A percentile compares a stretch with the other conserved stretches of the same genome.
phyloP scores from a whole-genome alignment of 2,888 invertebrate genomes.

The Limnephilus lunatus region DNA sequence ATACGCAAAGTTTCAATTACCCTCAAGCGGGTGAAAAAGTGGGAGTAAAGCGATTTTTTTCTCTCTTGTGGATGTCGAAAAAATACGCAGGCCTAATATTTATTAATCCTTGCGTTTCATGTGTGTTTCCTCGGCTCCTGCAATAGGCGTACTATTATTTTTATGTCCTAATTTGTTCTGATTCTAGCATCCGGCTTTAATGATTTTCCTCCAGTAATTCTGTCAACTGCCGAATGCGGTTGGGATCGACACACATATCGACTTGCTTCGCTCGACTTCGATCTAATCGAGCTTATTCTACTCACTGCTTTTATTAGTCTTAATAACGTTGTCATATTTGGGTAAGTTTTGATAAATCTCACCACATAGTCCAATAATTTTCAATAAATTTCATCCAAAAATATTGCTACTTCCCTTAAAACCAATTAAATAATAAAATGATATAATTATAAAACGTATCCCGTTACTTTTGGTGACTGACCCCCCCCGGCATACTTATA shows the following conservation, averaged over 20 bases:
- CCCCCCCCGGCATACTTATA: too few species aligned
- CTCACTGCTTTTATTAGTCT: neutral
- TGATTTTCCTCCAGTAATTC: conserved; percentile 48
- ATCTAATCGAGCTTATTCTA: conserved; percentile 7
- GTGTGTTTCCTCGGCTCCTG: neutral
- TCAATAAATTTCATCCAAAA: too few species aligned
- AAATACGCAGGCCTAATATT: neutral
- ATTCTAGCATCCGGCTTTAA: conserved; percentile 41
- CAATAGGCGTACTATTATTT: conserved; percentile 41
- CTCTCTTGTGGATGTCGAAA: neutral
- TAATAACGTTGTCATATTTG: neutral
- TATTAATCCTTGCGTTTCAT: neutral
- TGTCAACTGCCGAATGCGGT: conserved; percentile 38
- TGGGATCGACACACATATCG: conserved; percentile 22
- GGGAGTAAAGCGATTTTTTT: neutral
- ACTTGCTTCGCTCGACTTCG: conserved; percentile 2
- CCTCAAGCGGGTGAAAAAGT: neutral
- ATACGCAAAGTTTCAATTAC: neutral
- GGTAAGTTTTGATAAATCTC: too few species aligned
- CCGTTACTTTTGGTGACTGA: too few species aligned
- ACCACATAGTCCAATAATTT: too few species aligned
- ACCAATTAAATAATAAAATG: too few species aligned
- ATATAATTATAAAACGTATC: too few species aligned
- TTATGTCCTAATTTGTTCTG: conserved; percentile 30
- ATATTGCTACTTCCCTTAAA: too few species aligned